A percentile compares a stretch with the other conserved stretches of the same genome.
phyloP scores from a whole-genome alignment of 2,797 vertebrate genomes.

The Bradypus variegatus region DNA sequence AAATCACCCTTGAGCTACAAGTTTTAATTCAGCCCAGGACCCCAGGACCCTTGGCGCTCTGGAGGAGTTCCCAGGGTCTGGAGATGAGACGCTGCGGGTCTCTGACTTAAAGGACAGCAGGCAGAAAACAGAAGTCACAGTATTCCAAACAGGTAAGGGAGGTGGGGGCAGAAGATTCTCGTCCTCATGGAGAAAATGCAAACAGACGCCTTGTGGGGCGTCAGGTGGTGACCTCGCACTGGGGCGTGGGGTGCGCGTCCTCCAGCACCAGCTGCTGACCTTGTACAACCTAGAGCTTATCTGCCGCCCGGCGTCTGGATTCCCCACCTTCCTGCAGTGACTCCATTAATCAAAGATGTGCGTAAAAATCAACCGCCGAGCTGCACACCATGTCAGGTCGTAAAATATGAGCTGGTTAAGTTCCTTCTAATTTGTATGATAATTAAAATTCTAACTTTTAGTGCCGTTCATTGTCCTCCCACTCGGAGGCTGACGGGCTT shows the following conservation, averaged over 20 bases:
- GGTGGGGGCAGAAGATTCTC: neutral
- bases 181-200: neutral
- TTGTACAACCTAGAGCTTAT: conserved; percentile 46
- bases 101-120: neutral
- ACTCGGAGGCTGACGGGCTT: conserved; percentile 76
- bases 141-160: neutral
- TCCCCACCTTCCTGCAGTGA: conserved; percentile 68
- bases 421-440: conserved; percentile 79
- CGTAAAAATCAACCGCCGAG: conserved; percentile 66
- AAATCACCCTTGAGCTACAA: neutral
- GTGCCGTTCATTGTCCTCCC: conserved; percentile 76
- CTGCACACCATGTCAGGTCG: conserved; percentile 67
- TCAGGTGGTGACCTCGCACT: accelerated
- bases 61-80: neutral
- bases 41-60: neutral
- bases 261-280: neutral
- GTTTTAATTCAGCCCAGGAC: neutral
- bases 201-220: neutral
- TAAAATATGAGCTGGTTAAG: conserved; percentile 77
- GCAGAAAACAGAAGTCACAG: neutral
- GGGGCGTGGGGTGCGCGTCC: too few species aligned
- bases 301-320: conserved; percentile 59
- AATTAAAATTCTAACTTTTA: conserved; percentile 80
- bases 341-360: conserved; percentile 77
- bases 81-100: neutral